Percentiles rank a stretch among this genome's conserved stretches.
phyloP scores from a whole-genome alignment of 2,888 invertebrate genomes.

The Microchrysa polita region DNA sequence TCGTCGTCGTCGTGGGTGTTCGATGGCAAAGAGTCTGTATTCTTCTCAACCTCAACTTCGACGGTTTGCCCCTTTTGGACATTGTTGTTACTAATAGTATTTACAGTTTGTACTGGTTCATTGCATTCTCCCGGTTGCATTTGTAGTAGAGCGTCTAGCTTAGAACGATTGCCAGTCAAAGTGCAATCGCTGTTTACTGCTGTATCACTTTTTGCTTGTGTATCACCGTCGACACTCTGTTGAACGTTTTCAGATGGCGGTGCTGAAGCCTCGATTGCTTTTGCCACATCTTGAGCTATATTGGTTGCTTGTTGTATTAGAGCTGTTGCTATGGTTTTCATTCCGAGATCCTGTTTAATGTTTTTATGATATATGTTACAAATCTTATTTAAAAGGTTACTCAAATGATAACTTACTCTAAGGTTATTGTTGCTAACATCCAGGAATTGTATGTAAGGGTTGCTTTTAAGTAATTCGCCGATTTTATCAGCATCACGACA shows the following conservation, averaged over 20 bases:
- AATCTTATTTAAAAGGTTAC: conserved; percentile 66
- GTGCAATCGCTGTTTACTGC: not conserved
- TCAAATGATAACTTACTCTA: conserved; percentile 60
- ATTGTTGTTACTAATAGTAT: conserved; percentile 24
- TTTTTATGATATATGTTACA: too few relatives aligned
- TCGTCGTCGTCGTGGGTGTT: conserved; percentile 6
- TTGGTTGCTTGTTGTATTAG: conserved; percentile 72
- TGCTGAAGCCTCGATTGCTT: not conserved
- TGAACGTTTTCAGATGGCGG: not conserved
- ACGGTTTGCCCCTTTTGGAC: not conserved
- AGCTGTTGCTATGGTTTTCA: conserved; percentile 77
- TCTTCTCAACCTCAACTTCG: conserved; percentile 18
- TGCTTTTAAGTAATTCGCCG: conserved; percentile 77
- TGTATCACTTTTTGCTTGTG: not conserved
- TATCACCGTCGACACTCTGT: not conserved
- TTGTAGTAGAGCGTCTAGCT: conserved; percentile 47
- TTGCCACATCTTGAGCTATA: conserved; percentile 46
- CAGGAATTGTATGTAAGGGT: conserved; percentile 78
- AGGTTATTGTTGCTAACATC: conserved; percentile 80
- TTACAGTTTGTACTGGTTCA: conserved; percentile 31
- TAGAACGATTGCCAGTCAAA: conserved; percentile 45
- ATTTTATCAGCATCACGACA: conserved; percentile 81
- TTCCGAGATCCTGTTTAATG: conserved; percentile 64
- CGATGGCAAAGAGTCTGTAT: not conserved
- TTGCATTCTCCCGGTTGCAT: conserved; percentile 30